These are phyloP conservation scores for Platycercus adscitus DNA, from an alignment of 2,113 vertebrate species.

Conservation along the genomic window DNA sequence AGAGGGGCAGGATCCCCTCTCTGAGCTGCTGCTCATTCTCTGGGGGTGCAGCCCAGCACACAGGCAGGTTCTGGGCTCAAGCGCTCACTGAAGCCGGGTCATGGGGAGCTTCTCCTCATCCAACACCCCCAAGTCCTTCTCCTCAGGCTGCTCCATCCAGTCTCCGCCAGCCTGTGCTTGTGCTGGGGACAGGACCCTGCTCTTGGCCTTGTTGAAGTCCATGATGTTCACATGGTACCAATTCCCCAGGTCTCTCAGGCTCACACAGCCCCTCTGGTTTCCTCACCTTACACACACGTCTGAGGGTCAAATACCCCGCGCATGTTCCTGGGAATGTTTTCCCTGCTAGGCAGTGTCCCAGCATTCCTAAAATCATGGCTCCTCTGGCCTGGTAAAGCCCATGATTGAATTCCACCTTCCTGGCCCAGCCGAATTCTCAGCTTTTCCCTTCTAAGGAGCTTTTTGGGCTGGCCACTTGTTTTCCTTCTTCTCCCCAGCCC, in stretches of 20 bases:
- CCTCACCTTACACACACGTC: rapidly evolving
- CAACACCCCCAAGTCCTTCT: not conserved
- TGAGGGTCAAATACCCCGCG: not conserved
- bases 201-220: not conserved
- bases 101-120: not conserved
- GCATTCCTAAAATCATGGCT: not conserved
- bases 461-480: rapidly evolving
- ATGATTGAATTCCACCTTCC: not conserved
- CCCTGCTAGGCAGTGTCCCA: rapidly evolving
- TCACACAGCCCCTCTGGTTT: not conserved
- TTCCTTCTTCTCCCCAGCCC: not conserved
- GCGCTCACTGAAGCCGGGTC: not conserved
- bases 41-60: not conserved
- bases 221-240: not conserved
- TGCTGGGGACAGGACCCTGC: not conserved
- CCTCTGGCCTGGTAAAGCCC: not conserved
- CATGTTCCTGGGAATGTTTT: no score
- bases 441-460: conserved; percentile 22
- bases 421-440: not conserved
- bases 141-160: not conserved
- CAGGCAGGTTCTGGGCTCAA: not conserved
- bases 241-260: not conserved
- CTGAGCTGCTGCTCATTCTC: not conserved
- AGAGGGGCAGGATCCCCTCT: not conserved
- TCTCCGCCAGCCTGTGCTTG: not conserved